phyloP scores from a whole-genome alignment of 2,888 invertebrate species.

The Stenurella melanura region DNA sequence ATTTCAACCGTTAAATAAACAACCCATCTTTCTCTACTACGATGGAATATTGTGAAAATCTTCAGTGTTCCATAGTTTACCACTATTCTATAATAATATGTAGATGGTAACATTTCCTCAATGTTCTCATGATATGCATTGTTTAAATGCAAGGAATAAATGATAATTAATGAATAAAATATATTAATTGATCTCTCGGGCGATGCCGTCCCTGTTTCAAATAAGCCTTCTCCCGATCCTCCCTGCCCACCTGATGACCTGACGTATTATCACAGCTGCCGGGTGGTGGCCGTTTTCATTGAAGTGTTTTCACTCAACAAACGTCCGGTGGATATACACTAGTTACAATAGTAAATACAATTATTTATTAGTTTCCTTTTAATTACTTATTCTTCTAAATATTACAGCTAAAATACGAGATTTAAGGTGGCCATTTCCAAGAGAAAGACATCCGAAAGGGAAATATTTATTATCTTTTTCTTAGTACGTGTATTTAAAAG shows the following conservation, averaged over 20 bases:
- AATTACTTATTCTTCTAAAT: not conserved
- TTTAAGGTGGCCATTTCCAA: no score
- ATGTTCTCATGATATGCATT: no score
- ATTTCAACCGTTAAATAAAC: no score
- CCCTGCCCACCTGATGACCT: constrained; percentile 60
- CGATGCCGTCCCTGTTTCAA: constrained; percentile 42
- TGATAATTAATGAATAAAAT: not conserved
- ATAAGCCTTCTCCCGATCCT: constrained; percentile 49
- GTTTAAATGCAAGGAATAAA: not conserved
- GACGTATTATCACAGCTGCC: constrained; percentile 63
- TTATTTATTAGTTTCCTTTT: not conserved
- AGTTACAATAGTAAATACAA: constrained; percentile 37
- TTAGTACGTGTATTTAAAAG: no score
- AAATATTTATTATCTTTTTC: no score
- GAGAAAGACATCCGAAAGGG: no score
- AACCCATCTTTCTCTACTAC: no score
- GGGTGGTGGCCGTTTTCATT: constrained; percentile 58
- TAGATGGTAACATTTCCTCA: not conserved
- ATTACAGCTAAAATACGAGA: not conserved
- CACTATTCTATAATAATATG: not conserved
- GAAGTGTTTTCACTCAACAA: constrained; percentile 57
- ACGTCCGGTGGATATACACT: constrained; percentile 33
- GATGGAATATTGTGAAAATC: no score
- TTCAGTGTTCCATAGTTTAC: no score
- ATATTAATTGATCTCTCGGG: not conserved